These are phyloP conservation scores for Phyllopteryx taeniolatus DNA, from an alignment of 2,113 vertebrate genomes.

Conservation along the genomic window DNA sequence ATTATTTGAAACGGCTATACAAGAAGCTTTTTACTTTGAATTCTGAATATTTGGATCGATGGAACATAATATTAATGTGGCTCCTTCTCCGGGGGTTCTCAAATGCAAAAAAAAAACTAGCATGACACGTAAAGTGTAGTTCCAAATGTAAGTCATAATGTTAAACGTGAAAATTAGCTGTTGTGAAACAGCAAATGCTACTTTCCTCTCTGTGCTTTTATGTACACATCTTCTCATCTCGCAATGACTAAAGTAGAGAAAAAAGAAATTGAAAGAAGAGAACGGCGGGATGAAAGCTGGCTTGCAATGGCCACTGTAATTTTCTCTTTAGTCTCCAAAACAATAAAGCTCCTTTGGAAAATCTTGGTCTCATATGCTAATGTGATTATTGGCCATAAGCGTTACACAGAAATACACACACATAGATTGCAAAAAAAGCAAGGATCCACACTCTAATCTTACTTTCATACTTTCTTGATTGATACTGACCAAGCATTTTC, in stretches of 20 bases:
- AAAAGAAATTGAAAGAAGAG: neutral
- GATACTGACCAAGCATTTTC: constrained; percentile 1
- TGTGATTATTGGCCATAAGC: constrained; percentile 1
- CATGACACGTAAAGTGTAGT: neutral
- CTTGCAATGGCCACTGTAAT: neutral
- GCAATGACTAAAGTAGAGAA: constrained; percentile 2
- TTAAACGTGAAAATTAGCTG: constrained; percentile 5
- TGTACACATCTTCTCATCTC: constrained; percentile 14
- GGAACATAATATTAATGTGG: too few species aligned
- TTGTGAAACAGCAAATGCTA: neutral
- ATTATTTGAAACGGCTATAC: constrained; percentile 2
- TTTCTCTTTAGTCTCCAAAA: constrained; percentile 11
- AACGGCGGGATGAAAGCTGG: neutral
- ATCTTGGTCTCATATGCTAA: neutral
- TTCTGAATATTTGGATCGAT: too few species aligned
- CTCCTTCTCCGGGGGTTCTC: too few species aligned
- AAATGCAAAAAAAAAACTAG: too few species aligned
- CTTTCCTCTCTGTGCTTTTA: constrained; percentile 26
- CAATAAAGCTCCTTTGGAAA: constrained; percentile 6
- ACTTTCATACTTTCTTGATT: constrained; percentile 6
- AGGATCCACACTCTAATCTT: neutral
- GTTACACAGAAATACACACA: neutral
- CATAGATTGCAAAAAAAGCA: neutral
- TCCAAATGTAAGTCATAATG: neutral
- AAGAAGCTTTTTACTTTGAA: neutral